These are phyloP conservation scores for Brassicogethes aeneus DNA, from an alignment of 2,888 invertebrate species.

Conservation along the genomic window DNA sequence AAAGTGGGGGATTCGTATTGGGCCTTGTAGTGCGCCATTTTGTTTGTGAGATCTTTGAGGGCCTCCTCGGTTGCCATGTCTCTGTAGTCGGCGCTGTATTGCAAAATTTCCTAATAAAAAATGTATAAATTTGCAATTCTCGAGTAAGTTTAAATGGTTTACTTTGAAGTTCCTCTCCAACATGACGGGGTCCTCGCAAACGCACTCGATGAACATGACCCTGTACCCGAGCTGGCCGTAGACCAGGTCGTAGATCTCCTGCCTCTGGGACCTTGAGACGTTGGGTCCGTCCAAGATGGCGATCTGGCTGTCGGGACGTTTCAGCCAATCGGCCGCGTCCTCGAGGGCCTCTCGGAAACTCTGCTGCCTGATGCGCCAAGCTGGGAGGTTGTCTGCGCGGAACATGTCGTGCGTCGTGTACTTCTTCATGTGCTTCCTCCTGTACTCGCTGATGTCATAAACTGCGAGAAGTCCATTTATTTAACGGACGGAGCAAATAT, in stretches of 20 bases:
- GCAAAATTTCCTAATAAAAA: conserved; percentile 56
- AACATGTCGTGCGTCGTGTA: conserved; percentile 85
- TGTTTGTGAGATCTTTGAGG: conserved; percentile 67
- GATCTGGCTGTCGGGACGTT: conserved; percentile 50
- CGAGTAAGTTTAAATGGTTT: conserved; percentile 5
- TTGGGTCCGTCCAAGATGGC: conserved; percentile 86
- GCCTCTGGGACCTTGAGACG: conserved; percentile 72
- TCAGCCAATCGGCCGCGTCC: conserved; percentile 76
- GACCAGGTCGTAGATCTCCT: conserved; percentile 66
- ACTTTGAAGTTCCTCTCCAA: conserved; percentile 65
- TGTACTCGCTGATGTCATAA: conserved; percentile 88
- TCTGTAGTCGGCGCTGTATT: conserved; percentile 79
- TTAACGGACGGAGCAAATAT: too few relatives aligned
- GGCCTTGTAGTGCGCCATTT: conserved; percentile 75
- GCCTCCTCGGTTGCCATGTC: conserved; percentile 71
- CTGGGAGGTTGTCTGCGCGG: conserved; percentile 74
- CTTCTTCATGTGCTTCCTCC: conserved; percentile 70
- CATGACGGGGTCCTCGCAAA: conserved; percentile 71
- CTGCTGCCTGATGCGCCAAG: conserved; percentile 69
- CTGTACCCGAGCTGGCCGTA: conserved; percentile 66
- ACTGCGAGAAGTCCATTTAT: conserved; percentile 62
- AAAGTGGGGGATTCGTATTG: conserved; percentile 72
- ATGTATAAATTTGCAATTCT: neutral
- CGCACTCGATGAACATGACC: conserved; percentile 85
- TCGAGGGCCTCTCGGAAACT: conserved; percentile 79